Base-by-base conservation (phyloP, 2,888 invertebrate species). In the Mythimna impura region DNA sequence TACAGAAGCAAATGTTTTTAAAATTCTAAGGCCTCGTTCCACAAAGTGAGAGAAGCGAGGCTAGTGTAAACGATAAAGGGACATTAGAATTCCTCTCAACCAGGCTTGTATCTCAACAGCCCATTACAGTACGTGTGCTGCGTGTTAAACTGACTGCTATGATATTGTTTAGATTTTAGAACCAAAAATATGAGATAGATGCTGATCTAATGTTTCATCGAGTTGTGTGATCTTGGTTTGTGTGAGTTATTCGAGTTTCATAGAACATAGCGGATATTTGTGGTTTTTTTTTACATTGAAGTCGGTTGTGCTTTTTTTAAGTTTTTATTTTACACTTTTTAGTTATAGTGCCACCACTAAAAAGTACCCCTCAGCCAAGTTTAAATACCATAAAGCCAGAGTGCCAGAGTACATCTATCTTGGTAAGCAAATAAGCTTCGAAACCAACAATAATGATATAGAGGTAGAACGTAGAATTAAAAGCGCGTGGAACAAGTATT, bases 91-190 rank as follows among this genome's bases (percentile, higher is more conserved):
- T 78, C 81, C 30, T 40, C 61, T 47, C 76, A 65, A 65, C 60
- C 55, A 0, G 50, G 54, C 58, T 14, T 78, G 81, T 80, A 75
- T 65, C 63, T 78, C 78, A 81, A 81, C 81, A 78, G 43, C 22
- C 76, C 81, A 78, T 81, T 52, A 20, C 54, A 9, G 25, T 60
- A 81, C 78, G 81, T 68, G 78, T 3, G 40, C 55, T 5, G 78
- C 8, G 34, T 10, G 17, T 20, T 54, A 62, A 81, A 12, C 12
- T 47, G 22, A 2, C 12, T 22, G 34, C 30, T 12, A 36, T 60
- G 60, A 30, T 79, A 75, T 52, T 71, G 25, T 72, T 72, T 43
- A 30, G 43, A 30, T 30, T 47, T 64, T 22, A 54, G 52, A 54
- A 43, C 34, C 25, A 52, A 57, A 71, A 76, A 73, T 80, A 80